Conservation (phyloP, 2,113 vertebrate genomes). For the Gopherus evgoodei region DNA sequence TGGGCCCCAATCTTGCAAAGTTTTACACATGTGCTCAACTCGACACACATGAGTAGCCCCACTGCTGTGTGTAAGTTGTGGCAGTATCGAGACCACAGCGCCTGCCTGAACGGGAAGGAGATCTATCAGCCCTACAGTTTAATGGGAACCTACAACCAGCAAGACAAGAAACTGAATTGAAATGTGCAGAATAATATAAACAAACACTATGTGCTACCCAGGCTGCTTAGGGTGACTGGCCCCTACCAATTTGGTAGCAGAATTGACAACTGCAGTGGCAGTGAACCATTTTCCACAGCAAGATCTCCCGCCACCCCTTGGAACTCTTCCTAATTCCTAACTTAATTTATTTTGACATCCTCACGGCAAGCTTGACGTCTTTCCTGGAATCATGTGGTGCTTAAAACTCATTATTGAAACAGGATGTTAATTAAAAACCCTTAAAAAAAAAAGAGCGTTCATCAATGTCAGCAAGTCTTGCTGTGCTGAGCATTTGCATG, state of each 20-base stretch:
- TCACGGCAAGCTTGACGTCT: slow-evolving; percentile 73
- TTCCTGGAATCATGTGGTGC: slow-evolving; percentile 70
- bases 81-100: not conserved
- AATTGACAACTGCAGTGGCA: accelerated
- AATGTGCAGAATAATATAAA: slow-evolving; percentile 23
- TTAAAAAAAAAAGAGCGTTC: slow-evolving; percentile 15
- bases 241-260: not conserved
- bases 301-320: not conserved
- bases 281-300: not conserved
- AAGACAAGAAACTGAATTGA: not conserved
- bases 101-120: not conserved
- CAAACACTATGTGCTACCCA: not conserved
- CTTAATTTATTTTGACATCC: slow-evolving; percentile 79
- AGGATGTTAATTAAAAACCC: slow-evolving; percentile 83
- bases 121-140: not conserved
- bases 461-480: not conserved
- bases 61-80: accelerated
- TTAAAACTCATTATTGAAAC: slow-evolving; percentile 80
- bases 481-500: not conserved
- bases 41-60: accelerated
- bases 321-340: slow-evolving; percentile 66
- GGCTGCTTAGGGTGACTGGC: not conserved
- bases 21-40: accelerated
- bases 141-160: not conserved
- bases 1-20: accelerated